Base-by-base conservation (phyloP, 2,113 vertebrate genomes). In the Oryzias woworae region DNA sequence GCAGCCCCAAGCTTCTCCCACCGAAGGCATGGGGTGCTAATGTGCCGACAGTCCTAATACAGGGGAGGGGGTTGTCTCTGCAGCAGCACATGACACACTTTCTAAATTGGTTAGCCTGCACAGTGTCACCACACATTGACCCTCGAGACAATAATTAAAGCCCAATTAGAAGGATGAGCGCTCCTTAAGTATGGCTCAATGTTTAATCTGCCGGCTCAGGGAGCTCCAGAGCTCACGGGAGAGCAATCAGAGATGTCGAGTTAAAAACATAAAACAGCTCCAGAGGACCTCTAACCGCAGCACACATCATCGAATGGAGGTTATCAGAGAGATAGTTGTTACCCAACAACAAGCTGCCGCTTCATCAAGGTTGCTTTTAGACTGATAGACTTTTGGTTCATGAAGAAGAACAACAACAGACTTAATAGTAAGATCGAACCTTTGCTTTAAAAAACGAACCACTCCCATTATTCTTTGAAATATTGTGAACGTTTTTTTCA, bases 101-200 rank as follows among this genome's bases (percentile, higher is more conserved):
- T 54, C 45, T 47, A 61, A 53, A 68, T 62, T 58, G 14, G 50
- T 73, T 55, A 72, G 66, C 66, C 74, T 63, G 44, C 7, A 16
- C 58, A 56, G 64, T 2, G 68, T 57, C 69, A 65, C 69, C 56
- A 18, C 52, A 26, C 1, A 31, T 73, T 58, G 82, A 76, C 85
- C 79, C 81, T 62, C 48, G 54, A 84, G 84, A 88, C 85, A 75
- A 62, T 85, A 87, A 91, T 92, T 90, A 86, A 69, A 36, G 41
- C 26, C 84, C 82, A 89, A 92, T 91, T 90, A 90, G 77, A 80
- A 80, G 84, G 90, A 88, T 85, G 84, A 92, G 84, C 81, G 53
- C 75, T 46, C 73, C 76, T 88, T 90, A 82, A 87, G 73, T 47
- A 20, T 55, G 46, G 85, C 83, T 90, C 84, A 87, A 75, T 74